Evolutionary conservation across 2,797 vertebrate species (phyloP).

Genomic region (Clamator glandarius): DNA sequence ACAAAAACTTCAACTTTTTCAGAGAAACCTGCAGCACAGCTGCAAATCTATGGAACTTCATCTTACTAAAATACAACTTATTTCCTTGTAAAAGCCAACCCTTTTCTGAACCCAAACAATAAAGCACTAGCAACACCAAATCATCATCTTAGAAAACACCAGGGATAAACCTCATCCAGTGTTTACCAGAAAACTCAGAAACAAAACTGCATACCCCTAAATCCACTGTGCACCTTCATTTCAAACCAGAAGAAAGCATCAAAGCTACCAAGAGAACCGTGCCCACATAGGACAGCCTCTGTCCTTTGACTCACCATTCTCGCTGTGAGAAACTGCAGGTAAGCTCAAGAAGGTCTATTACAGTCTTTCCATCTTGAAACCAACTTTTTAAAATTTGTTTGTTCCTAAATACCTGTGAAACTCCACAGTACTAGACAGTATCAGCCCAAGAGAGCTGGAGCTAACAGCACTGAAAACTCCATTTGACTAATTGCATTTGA

Average conservation of each 20-base stretch:
- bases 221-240: accelerated
- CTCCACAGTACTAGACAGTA: background rate
- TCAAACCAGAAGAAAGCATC: background rate
- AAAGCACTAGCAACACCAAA: background rate
- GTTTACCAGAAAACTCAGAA: background rate
- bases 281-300: accelerated
- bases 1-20: background rate
- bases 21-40: background rate
- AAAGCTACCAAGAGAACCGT: background rate
- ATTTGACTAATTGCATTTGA: background rate
- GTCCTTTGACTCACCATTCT: background rate
- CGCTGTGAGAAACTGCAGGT: background rate
- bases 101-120: background rate
- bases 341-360: background rate
- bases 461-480: background rate
- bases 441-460: accelerated
- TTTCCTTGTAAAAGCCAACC: background rate
- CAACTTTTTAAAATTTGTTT: background rate
- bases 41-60: background rate
- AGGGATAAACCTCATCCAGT: background rate
- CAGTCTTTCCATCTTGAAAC: background rate
- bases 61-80: background rate
- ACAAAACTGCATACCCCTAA: background rate
- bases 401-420: background rate
- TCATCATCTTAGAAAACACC: background rate